Conservation (phyloP, 2,797 vertebrate species). For the Masticophis lateralis region DNA sequence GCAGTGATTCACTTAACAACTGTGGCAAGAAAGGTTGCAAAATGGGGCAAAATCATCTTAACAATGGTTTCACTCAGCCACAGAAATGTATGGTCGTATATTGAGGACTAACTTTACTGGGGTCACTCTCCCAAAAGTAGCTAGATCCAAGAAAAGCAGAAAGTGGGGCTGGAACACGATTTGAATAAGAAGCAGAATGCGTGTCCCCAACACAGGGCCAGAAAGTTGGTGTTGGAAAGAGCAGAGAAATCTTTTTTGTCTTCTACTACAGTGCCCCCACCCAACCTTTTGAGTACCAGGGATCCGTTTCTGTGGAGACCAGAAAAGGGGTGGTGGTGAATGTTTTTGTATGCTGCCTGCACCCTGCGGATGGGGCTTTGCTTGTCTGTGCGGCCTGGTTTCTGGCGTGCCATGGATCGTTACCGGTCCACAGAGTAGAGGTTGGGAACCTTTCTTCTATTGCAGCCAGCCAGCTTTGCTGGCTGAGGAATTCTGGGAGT, state of each 20-base stretch:
- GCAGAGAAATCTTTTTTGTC: neutral
- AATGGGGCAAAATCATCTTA: neutral
- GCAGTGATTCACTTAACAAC: neutral
- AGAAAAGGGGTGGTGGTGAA: fast-evolving
- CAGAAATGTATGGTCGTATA: neutral
- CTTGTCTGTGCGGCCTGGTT: too few species aligned
- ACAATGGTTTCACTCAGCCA: neutral
- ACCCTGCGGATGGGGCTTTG: too few species aligned
- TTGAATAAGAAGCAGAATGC: neutral
- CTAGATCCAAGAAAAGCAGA: neutral
- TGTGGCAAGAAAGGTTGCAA: neutral
- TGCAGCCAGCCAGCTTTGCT: neutral
- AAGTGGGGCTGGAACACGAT: neutral
- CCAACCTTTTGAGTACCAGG: too few species aligned
- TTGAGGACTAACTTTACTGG: neutral
- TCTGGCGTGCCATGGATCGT: too few species aligned
- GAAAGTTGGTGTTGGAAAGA: neutral
- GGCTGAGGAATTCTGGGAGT: too few species aligned
- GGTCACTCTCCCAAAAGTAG: neutral
- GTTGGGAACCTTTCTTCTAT: too few species aligned
- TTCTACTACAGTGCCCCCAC: neutral
- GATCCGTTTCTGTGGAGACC: too few species aligned
- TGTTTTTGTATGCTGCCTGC: too few species aligned
- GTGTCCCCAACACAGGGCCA: neutral
- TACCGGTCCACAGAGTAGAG: too few species aligned